These are phyloP conservation scores for Pachyseris speciosa DNA, from an alignment of 64 coral and sea anemone genomes.

Conservation along the genomic window DNA sequence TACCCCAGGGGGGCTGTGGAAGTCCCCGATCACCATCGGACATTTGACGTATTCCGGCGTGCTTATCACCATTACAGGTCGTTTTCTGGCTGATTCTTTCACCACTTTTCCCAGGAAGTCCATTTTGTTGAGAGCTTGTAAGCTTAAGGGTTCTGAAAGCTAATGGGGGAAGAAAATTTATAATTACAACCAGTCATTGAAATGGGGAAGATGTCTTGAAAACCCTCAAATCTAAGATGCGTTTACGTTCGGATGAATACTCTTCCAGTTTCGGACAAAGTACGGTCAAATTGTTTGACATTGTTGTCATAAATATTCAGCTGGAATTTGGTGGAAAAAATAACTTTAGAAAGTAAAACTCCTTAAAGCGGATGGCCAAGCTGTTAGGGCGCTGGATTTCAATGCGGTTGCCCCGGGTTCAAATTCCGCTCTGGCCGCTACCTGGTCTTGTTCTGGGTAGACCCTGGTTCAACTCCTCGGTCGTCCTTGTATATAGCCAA, in stretches of 20 bases:
- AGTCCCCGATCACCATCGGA: constrained; percentile 70
- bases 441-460: too few relatives aligned
- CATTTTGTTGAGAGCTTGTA: constrained; percentile 33
- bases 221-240: not conserved
- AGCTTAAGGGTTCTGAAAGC: constrained; percentile 36
- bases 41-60: constrained; percentile 69
- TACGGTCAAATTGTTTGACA: not conserved
- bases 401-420: too few relatives aligned
- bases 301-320: not conserved
- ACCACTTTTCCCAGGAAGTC: constrained; percentile 72
- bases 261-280: not conserved
- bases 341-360: too few relatives aligned
- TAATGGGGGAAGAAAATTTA: not conserved
- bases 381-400: too few relatives aligned
- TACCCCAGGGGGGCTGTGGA: constrained; percentile 64
- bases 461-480: too few relatives aligned
- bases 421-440: too few relatives aligned
- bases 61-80: constrained; percentile 67
- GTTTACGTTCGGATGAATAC: not conserved
- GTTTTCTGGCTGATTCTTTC: constrained; percentile 57
- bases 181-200: not conserved
- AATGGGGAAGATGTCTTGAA: not conserved
- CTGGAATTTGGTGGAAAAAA: too few relatives aligned
- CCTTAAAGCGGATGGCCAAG: too few relatives aligned
- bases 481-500: too few relatives aligned